Percentiles rank a stretch among this genome's conserved stretches.
These are phyloP conservation scores for Lepidurus arcticus DNA, from an alignment of 1,140 invertebrate genomes.

Conservation along the genomic window DNA sequence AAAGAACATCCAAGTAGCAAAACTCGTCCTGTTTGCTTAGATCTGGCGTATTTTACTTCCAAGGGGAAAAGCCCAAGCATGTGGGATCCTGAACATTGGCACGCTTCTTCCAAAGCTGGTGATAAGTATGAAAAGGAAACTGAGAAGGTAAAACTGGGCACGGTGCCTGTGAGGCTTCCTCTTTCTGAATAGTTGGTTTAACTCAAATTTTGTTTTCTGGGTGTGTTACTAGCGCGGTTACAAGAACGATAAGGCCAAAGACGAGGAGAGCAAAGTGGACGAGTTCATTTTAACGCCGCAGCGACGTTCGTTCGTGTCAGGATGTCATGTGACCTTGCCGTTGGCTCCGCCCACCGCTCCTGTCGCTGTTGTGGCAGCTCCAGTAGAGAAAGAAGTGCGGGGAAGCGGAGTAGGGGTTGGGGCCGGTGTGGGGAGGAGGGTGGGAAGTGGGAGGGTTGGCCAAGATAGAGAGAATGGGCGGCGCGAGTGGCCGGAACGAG, in stretches of 20 bases:
- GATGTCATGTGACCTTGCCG: constrained; percentile 56
- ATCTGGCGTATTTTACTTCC: constrained; percentile 17
- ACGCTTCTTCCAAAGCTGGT: constrained; percentile 41
- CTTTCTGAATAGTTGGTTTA: constrained; percentile 29
- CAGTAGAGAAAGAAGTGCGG: constrained; percentile 26
- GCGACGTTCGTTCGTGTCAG: constrained; percentile 72
- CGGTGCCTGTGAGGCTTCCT: constrained; percentile 32
- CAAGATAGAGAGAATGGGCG: constrained; percentile 24
- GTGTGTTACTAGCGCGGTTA: background rate
- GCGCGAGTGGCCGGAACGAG: constrained; percentile 13
- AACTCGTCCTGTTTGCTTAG: constrained; percentile 16
- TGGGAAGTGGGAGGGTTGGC: constrained; percentile 27
- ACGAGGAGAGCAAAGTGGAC: constrained; percentile 10
- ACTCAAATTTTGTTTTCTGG: constrained; percentile 41
- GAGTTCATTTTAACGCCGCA: constrained; percentile 51
- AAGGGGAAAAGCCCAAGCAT: constrained; percentile 44
- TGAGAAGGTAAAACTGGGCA: constrained; percentile 38
- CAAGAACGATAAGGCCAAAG: constrained; percentile 16
- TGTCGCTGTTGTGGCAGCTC: background rate
- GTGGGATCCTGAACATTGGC: constrained; percentile 59
- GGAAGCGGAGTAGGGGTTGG: background rate
- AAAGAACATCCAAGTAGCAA: constrained; percentile 26
- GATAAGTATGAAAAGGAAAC: constrained; percentile 33
- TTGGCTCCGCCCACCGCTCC: constrained; percentile 44
- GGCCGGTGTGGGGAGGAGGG: constrained; percentile 23